phyloP scores from a whole-genome alignment of 2,113 vertebrate species.

The Tragulus kanchil region DNA sequence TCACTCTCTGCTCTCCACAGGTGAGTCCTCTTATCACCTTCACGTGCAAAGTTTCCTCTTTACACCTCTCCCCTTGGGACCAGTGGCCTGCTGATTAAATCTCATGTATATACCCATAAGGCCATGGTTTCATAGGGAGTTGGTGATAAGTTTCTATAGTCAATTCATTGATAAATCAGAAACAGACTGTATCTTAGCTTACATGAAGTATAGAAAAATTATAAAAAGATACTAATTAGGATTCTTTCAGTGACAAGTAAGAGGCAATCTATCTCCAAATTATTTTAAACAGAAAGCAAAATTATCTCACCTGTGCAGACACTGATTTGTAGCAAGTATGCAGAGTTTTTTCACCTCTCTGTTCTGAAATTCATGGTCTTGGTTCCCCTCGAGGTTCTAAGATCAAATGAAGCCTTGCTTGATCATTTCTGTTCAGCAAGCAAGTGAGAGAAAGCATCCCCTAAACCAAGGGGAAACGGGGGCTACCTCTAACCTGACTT shows the following conservation, averaged over 20 bases:
- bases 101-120: neutral
- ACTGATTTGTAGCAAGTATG: neutral
- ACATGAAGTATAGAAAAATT: conserved; percentile 40
- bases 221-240: neutral
- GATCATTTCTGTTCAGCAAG: neutral
- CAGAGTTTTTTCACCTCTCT: neutral
- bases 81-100: neutral
- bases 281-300: conserved; percentile 36
- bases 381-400: neutral
- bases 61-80: neutral
- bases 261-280: neutral
- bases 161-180: neutral
- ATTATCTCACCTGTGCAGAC: neutral
- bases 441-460: neutral
- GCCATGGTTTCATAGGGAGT: neutral
- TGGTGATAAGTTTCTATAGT: neutral
- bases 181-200: conserved; percentile 1
- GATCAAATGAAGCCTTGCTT: neutral
- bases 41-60: neutral
- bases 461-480: neutral
- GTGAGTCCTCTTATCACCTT: conserved; percentile 44
- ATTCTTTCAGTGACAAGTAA: neutral
- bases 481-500: neutral
- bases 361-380: neutral
- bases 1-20: neutral